These are phyloP conservation scores for Plecturocebus donacophilus DNA, from an alignment of 2,113 vertebrate genomes.

Conservation along the genomic window DNA sequence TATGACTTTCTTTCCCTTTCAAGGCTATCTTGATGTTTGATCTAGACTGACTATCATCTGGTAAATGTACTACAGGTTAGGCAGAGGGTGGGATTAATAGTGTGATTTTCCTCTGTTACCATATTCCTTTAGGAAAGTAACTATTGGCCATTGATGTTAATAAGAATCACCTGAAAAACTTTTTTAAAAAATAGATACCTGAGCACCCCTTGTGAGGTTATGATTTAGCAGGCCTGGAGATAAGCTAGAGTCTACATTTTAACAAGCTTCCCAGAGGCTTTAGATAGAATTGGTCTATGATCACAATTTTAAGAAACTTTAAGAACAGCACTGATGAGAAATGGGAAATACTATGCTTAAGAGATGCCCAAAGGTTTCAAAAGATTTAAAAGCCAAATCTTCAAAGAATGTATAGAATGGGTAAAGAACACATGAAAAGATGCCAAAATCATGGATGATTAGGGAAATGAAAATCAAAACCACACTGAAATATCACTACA, in stretches of 20 bases:
- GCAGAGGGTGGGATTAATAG: neutral
- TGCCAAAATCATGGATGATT: neutral
- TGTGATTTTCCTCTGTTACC: neutral
- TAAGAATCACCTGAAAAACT: neutral
- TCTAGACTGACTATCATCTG: neutral
- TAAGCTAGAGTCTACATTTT: neutral
- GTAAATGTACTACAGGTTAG: neutral
- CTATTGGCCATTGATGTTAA: neutral
- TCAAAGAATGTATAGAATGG: neutral
- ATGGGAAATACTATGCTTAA: neutral
- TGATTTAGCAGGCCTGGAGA: neutral
- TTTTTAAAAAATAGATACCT: neutral
- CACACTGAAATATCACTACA: neutral
- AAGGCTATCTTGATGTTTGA: neutral
- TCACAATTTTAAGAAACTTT: neutral
- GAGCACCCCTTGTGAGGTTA: neutral
- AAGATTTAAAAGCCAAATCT: neutral
- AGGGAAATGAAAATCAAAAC: neutral
- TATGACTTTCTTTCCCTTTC: neutral
- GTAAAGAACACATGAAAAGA: neutral
- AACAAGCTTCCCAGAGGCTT: neutral
- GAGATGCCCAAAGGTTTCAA: neutral
- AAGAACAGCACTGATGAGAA: neutral
- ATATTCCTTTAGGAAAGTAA: neutral
- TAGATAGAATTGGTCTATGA: neutral